Conservation (phyloP, 2,888 invertebrate genomes). For the Microplitis manilae region DNA sequence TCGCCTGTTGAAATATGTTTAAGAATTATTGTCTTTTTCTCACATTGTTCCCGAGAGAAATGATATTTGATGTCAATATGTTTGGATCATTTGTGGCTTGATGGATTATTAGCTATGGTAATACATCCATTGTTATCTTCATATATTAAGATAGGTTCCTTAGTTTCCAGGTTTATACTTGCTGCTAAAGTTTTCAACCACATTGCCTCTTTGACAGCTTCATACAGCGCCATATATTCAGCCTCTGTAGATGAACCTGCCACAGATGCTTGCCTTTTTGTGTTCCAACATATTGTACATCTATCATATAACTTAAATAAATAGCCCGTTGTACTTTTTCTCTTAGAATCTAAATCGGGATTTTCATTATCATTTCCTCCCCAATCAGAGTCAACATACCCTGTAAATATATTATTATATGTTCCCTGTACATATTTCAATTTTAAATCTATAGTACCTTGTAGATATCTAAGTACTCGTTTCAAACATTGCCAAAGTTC, state of each 20-base stretch:
- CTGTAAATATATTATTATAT: conserved; percentile 14
- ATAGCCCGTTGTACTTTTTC: conserved; percentile 28
- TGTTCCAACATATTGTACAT: conserved; percentile 32
- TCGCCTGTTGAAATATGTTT: conserved; percentile 29
- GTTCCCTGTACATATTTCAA: conserved; percentile 10
- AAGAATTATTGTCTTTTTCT: conserved; percentile 27
- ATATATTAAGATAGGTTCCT: conserved; percentile 13
- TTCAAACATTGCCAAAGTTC: conserved; percentile 34
- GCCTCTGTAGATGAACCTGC: conserved; percentile 32
- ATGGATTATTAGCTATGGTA: conserved; percentile 16
- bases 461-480: conserved; percentile 29
- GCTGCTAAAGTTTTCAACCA: conserved; percentile 21
- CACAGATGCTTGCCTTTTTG: conserved; percentile 29
- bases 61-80: conserved; percentile 35
- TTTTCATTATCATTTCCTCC: conserved; percentile 14
- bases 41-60: conserved; percentile 20
- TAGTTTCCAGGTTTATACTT: conserved; percentile 1
- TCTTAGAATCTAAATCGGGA: not conserved
- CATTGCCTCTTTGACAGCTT: conserved; percentile 24
- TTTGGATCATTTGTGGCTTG: conserved; percentile 35
- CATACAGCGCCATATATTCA: conserved; percentile 33
- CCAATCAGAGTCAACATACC: conserved; percentile 34
- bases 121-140: conserved; percentile 36
- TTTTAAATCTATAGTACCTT: conserved; percentile 16
- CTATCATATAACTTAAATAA: conserved; percentile 15